A percentile compares a stretch with the other conserved stretches of the same genome.
Evolutionary conservation across 2,888 invertebrate species (phyloP).

Genomic region (Aspidiotus rigidus): DNA sequence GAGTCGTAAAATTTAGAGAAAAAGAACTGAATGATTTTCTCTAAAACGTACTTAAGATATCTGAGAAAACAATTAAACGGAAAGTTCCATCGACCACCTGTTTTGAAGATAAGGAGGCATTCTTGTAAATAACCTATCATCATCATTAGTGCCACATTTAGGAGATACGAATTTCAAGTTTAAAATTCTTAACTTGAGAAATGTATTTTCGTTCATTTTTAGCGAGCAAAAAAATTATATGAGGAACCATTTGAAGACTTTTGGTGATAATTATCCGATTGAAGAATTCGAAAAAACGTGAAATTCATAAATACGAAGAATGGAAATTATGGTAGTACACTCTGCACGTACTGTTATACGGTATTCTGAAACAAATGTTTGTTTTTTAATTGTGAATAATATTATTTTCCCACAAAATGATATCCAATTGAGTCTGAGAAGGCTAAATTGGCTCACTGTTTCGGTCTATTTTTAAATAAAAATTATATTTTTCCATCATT

Average conservation of each 20-base stretch:
- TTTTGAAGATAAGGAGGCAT: not conserved
- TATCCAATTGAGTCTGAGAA: too few species aligned
- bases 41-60: not conserved
- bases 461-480: too few species aligned
- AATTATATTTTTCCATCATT: too few species aligned
- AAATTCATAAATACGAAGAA: not conserved
- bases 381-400: too few species aligned
- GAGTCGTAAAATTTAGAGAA: too few species aligned
- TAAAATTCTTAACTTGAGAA: not conserved
- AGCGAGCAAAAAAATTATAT: conserved; percentile 24
- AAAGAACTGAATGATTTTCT: not conserved
- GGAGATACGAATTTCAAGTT: not conserved
- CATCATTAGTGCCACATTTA: not conserved
- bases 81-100: not conserved
- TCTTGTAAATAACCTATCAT: not conserved
- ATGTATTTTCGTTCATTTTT: not conserved
- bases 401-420: too few species aligned
- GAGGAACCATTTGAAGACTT: conserved; percentile 23
- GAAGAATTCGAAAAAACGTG: conserved; percentile 16
- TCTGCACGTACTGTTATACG: too few species aligned
- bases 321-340: too few species aligned
- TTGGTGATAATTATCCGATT: conserved; percentile 25
- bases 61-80: not conserved
- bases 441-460: too few species aligned
- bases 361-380: too few species aligned